Evolutionary conservation across 2,888 invertebrate genomes (phyloP).

Genomic region (Rhagonycha lutea): DNA sequence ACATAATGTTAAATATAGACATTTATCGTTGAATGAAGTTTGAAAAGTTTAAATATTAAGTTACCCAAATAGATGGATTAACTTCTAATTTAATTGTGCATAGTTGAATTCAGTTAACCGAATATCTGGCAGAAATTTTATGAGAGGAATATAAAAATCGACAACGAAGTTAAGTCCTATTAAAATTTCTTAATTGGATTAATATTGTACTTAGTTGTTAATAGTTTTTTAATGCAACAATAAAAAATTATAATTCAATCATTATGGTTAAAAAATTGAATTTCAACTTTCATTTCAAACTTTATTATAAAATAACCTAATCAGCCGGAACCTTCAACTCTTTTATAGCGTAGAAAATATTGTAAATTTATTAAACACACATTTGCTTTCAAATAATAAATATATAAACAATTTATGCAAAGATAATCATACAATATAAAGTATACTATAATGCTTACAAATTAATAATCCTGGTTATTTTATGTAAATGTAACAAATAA

Average conservation of each 20-base stretch:
- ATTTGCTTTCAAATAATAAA: no score
- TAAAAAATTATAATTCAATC: not conserved
- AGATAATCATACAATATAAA: not conserved
- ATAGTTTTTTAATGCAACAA: not conserved
- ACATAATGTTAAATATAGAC: not conserved
- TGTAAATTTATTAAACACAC: no score
- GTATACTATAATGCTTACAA: not conserved
- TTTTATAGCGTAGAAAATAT: no score
- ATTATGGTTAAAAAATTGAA: no score
- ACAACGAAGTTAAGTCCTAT: not conserved
- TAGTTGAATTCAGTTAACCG: not conserved
- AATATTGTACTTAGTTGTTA: not conserved
- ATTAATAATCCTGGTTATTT: not conserved
- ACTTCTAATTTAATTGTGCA: not conserved
- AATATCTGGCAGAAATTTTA: not conserved
- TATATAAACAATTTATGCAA: not conserved
- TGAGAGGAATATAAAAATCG: not conserved
- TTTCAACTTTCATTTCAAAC: no score
- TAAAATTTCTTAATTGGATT: not conserved
- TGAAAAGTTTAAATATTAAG: not conserved
- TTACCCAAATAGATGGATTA: not conserved
- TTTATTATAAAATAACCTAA: no score
- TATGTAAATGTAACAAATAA: not conserved
- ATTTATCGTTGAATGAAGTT: not conserved
- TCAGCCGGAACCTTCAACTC: no score